Evolutionary conservation across 2,888 invertebrate genomes (phyloP).

Genomic region (Sinodicranocentrus sp.): DNA sequence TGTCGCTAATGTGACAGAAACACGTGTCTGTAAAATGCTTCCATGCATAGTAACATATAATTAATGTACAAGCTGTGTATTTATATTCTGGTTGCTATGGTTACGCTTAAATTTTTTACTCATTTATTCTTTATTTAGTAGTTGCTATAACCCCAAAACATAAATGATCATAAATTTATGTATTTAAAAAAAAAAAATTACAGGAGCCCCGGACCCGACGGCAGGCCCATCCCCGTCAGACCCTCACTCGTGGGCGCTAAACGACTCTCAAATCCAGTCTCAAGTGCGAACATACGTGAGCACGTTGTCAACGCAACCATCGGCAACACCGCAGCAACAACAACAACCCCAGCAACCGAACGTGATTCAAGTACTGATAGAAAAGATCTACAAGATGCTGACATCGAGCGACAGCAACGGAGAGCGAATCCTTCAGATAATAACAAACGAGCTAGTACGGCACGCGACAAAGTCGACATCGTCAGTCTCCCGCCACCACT

Average conservation of each 20-base stretch:
- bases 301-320: background rate
- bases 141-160: too few species aligned
- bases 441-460: slow-evolving; percentile 87
- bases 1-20: too few species aligned
- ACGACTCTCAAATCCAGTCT: slow-evolving; percentile 92
- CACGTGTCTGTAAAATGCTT: too few species aligned
- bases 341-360: background rate
- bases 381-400: slow-evolving; percentile 89
- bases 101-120: too few species aligned
- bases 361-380: slow-evolving; percentile 87
- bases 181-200: background rate
- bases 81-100: too few species aligned
- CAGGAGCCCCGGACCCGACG: slow-evolving; percentile 92
- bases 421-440: slow-evolving; percentile 89
- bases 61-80: too few species aligned
- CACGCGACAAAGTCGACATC: slow-evolving; percentile 25
- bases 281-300: slow-evolving; percentile 86
- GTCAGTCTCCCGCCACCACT: background rate
- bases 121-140: too few species aligned
- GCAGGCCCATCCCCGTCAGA: slow-evolving; percentile 90
- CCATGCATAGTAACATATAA: too few species aligned
- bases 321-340: background rate
- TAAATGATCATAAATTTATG: too few species aligned
- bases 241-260: slow-evolving; percentile 91
- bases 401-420: slow-evolving; percentile 91